These are phyloP conservation scores for Hypocryptadius cinnamomeus DNA, from an alignment of 2,113 vertebrate genomes.

Conservation along the genomic window DNA sequence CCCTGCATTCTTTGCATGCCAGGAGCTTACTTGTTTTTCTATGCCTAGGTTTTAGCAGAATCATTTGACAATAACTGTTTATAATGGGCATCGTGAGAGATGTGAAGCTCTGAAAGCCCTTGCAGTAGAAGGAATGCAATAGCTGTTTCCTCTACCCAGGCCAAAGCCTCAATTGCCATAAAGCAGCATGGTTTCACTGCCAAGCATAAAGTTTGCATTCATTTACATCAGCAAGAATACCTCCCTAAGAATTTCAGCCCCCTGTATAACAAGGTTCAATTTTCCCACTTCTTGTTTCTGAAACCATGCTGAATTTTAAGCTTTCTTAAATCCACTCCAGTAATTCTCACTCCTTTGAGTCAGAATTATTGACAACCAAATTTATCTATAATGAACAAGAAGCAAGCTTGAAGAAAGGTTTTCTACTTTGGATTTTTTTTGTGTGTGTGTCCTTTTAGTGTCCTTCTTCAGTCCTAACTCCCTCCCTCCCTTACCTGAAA, in stretches of 20 bases:
- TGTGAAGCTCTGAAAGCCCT: neutral
- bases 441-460: neutral
- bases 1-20: neutral
- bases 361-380: conserved; percentile 8
- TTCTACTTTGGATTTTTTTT: neutral
- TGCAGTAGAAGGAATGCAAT: neutral
- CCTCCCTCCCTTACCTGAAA: neutral
- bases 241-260: neutral
- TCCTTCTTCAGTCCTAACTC: neutral
- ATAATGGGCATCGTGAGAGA: neutral
- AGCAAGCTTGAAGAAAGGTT: neutral
- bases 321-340: neutral
- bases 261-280: neutral
- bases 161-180: neutral
- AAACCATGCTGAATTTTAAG: neutral
- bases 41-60: neutral
- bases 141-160: neutral
- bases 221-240: neutral
- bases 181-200: neutral
- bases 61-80: neutral
- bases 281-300: neutral
- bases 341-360: neutral
- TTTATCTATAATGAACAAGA: conserved; percentile 30
- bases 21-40: neutral
- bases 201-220: neutral